A percentile compares a stretch with the other conserved stretches of the same genome.
These are phyloP conservation scores for Oxygymnocypris stewartii DNA, from an alignment of 2,113 vertebrate species.

Conservation along the genomic window DNA sequence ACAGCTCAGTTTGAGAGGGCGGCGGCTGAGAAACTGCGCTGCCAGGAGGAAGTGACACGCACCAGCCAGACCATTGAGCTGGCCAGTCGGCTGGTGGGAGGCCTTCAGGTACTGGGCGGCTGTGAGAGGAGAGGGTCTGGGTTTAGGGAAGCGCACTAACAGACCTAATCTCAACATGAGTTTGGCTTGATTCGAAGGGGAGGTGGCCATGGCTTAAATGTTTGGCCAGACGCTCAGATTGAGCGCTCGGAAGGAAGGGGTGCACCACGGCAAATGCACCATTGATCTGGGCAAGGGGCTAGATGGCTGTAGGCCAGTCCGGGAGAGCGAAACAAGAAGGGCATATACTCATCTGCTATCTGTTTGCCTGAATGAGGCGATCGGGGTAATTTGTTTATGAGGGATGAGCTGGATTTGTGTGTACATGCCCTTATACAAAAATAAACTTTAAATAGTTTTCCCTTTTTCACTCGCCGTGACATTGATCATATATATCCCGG, in stretches of 20 bases:
- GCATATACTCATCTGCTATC: constrained; percentile 24
- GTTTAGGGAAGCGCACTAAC: constrained; percentile 13
- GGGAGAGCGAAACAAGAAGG: constrained; percentile 22
- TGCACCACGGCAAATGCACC: constrained; percentile 67
- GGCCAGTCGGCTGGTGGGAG: constrained; percentile 77
- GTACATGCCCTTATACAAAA: not conserved
- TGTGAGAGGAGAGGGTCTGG: constrained; percentile 36
- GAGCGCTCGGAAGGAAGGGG: constrained; percentile 50
- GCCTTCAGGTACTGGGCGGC: constrained; percentile 75
- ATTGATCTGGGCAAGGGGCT: constrained; percentile 64
- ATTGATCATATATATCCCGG: constrained; percentile 20
- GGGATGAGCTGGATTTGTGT: constrained; percentile 14
- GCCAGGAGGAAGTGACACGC: constrained; percentile 78
- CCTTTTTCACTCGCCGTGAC: not conserved
- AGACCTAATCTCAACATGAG: constrained; percentile 46
- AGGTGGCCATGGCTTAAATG: constrained; percentile 40
- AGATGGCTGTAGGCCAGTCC: constrained; percentile 45
- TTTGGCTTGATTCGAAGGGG: constrained; percentile 37
- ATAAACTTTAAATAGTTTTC: constrained; percentile 10
- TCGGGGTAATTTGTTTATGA: constrained; percentile 14
- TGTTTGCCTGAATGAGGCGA: not conserved
- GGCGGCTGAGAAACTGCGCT: constrained; percentile 75
- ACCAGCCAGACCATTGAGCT: constrained; percentile 77
- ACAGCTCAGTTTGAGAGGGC: constrained; percentile 78
- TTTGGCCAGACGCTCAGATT: constrained; percentile 49